Base-by-base conservation (phyloP, 1,140 invertebrate genomes). In the Drosophila pectinifera region DNA sequence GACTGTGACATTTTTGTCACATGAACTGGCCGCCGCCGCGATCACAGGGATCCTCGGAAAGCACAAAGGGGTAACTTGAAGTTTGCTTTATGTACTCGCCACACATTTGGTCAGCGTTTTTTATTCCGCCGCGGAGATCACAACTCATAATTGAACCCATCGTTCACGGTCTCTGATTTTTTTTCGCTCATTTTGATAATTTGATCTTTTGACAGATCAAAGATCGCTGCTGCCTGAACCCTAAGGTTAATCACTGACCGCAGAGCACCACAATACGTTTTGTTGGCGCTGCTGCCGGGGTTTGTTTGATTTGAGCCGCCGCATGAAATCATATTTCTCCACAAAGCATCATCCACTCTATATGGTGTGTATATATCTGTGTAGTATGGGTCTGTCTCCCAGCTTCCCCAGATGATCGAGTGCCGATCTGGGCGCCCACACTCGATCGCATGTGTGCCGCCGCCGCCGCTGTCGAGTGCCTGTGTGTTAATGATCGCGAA, bases 1-100 rank as follows among this genome's bases (percentile, higher is more conserved):
- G 74, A 77, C 63, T 77, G 63, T 56, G 63, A 77, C 74, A 77
- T 77, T 77, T 77, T 77, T 77, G 74, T 77, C 74, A 77, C 73
- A 77, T 53, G 63, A 77, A 76, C 53, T 65, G 36, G 59, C 41
- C 58, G 41, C 38, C 51, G 20, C 43, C 22, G 62, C 62, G 62
- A 70, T 70, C 67, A 22, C 43, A 42, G 31, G 31, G 36, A 45
- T 64, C 62, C 39, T 61, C 55, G 53, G 58, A 46, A 28, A 18
- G 38, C 46, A 18, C 7, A 51, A 67, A 36, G 24, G 43, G 31
- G 41, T 46, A 64, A 64, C 65, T 70, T 18, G 51, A 77, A 53
- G 56, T 70, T 61, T 77, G 41, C 55, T 57, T 77, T 77, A 77
- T 69, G 64, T 77, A 77, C 73, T 77, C 63, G 31, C 41, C 48